Evolutionary conservation across 2,113 vertebrate species (phyloP), one percentile per base, ranked within the genome.

Genomic region (Opisthocomus hoazin): DNA sequence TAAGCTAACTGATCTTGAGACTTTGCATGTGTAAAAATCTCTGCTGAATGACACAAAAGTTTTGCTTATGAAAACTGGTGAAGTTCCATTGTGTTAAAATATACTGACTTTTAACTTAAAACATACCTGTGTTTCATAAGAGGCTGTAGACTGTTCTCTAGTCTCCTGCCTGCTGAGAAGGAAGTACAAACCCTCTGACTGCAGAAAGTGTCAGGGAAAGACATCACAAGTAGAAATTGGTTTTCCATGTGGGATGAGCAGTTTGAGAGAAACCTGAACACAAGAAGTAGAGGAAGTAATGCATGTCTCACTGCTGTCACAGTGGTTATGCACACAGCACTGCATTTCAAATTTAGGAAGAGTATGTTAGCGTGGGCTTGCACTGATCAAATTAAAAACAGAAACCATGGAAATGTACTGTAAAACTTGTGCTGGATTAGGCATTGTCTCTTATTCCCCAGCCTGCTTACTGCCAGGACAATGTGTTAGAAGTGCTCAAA

Each of bases 331-430:
- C 21, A 46, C 17, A 69, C 32, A 74, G 12, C 51, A 19, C 63
- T 66, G 79, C 20, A 13, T 81, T 77, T 85, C 74, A 83, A 15
- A 30, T 74, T 85, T 86, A 76, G 64, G 51, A 53, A 18, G 21
- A 56, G 8, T 43, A 22, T n/a, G 34, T 75, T 71, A 90, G 65
- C 0, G 10, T 84, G 65, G 83, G 77, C 73, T 80, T 80, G 73
- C 21, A 11, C 23, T 39, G 56, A 63, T 71, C 43, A 84, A 79
- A 87, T 94, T 84, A 92, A 86, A 93, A 70, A 1, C 80, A 84
- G 90, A 95, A 89, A 54, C 41, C 60, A 34, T 30, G 56, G 34
- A 89, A 75, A 81, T 80, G 58, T 70, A 30, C 78, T 84, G 46
- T 74, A 32, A 58, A 79, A 66, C 19, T 70, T 75, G 23, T 87